Base-by-base conservation (phyloP, 2,797 vertebrate genomes). In the Xerus rutilus region DNA sequence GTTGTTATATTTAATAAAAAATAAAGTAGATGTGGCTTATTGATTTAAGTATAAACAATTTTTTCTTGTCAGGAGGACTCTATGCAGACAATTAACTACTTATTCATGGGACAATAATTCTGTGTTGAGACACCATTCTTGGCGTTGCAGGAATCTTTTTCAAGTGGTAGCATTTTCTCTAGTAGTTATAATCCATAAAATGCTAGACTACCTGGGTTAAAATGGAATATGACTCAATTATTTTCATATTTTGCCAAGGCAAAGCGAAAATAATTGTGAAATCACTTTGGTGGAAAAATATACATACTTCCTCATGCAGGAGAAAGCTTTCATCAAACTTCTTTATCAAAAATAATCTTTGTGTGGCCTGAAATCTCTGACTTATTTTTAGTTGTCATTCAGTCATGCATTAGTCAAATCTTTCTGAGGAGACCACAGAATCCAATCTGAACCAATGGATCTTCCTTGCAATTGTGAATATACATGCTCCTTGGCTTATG, bases 31-130 rank as follows among this genome's bases (percentile, higher is more conserved):
- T 95, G 28, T 64, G 9, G 47, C 96, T 95, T 94, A 94, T 32
- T 94, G 59, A 94, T 97, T 96, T 96, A 97, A 98, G 92, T 95
- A 89, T 84, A 96, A 97, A 92, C 84, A 94, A 81, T 45, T 92
- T 30, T 89, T 95, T 96, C 81, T 97, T 28, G 13, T 95, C 95
- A 95, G 35, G 47, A 82, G 54, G 25, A 96, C 93, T 96, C 96
- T 91, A 67, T 92, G 64, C n/a, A 93, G 14, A 94, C 6, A 94
- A 69, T 57, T 86, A 84, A 93, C 54, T 97, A 45, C 47, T 87
- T 95, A 81, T 91, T 89, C 91, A 96, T 65, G 70, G 57, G 32
- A 82, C 25, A 97, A 81, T 87, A 97, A 95, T 96, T 97, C 72
- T 96, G 79, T 39, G 95, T 52, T 32, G 25, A 57, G 23, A 67